Conservation (phyloP, 2,888 invertebrate genomes). For the Plebejus argus region DNA sequence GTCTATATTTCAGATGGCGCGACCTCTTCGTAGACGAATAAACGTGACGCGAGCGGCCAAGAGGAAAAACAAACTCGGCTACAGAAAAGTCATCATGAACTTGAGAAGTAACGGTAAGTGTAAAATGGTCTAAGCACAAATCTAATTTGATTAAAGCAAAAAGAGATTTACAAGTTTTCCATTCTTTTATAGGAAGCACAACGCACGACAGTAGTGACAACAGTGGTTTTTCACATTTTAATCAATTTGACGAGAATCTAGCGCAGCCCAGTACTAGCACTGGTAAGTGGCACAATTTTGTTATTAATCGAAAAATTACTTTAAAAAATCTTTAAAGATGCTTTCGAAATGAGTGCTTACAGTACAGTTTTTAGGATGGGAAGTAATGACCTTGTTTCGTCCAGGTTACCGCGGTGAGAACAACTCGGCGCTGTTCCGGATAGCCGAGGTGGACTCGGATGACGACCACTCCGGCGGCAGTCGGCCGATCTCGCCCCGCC, state of each 20-base stretch:
- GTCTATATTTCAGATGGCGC: slow-evolving; percentile 54
- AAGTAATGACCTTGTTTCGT: background rate
- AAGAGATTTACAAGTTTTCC: background rate
- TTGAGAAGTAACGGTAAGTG: slow-evolving; percentile 63
- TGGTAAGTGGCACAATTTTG: slow-evolving; percentile 57
- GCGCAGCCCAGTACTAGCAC: slow-evolving; percentile 85
- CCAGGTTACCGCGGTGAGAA: slow-evolving; percentile 74
- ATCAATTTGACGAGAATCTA: slow-evolving; percentile 69
- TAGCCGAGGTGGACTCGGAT: slow-evolving; percentile 83
- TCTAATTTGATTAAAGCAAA: no score
- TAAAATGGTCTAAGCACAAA: background rate
- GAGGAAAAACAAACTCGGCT: slow-evolving; percentile 70
- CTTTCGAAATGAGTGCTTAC: no score
- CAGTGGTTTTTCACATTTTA: slow-evolving; percentile 56
- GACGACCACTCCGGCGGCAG: slow-evolving; percentile 79
- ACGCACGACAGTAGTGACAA: slow-evolving; percentile 63
- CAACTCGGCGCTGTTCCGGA: slow-evolving; percentile 68
- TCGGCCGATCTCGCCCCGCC: slow-evolving; percentile 63
- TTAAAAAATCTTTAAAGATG: background rate
- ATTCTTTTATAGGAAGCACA: slow-evolving; percentile 49
- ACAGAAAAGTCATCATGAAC: slow-evolving; percentile 64
- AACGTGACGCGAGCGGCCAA: slow-evolving; percentile 67
- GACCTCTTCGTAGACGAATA: slow-evolving; percentile 67
- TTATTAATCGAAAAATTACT: background rate
- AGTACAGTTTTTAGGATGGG: background rate